These are phyloP conservation scores for Lepus americanus DNA, from an alignment of 2,113 vertebrate species.

Conservation along the genomic window DNA sequence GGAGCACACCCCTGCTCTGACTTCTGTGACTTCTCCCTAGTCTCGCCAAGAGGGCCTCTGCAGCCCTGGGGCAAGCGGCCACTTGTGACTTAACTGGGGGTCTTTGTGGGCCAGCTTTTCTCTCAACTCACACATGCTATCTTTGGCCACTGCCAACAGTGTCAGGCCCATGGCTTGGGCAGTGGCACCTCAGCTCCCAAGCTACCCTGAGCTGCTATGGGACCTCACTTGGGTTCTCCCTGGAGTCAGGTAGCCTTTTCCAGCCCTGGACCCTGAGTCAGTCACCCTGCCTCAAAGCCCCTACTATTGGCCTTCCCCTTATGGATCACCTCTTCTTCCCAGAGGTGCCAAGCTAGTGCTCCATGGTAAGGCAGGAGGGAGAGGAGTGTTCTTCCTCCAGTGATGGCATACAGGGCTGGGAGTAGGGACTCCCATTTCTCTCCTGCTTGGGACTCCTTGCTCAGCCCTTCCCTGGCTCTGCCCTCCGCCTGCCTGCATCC, in stretches of 20 bases:
- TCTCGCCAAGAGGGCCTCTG: not conserved
- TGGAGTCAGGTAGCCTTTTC: not conserved
- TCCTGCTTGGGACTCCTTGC: not conserved
- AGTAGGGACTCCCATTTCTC: not conserved
- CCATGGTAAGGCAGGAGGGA: not conserved
- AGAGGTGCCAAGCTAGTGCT: not conserved
- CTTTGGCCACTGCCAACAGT: not conserved
- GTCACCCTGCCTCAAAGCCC: not conserved
- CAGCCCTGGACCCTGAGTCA: not conserved
- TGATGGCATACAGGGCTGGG: not conserved
- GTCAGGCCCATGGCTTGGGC: not conserved
- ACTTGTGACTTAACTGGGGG: not conserved
- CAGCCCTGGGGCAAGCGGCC: not conserved
- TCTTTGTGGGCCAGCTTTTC: not conserved
- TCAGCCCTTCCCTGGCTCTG: conserved; percentile 28
- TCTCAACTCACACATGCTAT: not conserved
- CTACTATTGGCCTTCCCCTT: not conserved
- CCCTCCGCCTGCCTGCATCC: not conserved
- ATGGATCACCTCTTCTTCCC: not conserved
- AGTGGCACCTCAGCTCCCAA: no score
- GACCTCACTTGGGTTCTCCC: not conserved
- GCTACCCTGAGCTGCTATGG: not conserved
- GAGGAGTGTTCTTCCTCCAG: not conserved
- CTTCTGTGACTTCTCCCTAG: not conserved
- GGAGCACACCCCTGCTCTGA: not conserved